A percentile compares a stretch with the other conserved stretches of the same genome.
phyloP scores from a whole-genome alignment of 2,888 invertebrate species.

The Platynereis dumerilii region DNA sequence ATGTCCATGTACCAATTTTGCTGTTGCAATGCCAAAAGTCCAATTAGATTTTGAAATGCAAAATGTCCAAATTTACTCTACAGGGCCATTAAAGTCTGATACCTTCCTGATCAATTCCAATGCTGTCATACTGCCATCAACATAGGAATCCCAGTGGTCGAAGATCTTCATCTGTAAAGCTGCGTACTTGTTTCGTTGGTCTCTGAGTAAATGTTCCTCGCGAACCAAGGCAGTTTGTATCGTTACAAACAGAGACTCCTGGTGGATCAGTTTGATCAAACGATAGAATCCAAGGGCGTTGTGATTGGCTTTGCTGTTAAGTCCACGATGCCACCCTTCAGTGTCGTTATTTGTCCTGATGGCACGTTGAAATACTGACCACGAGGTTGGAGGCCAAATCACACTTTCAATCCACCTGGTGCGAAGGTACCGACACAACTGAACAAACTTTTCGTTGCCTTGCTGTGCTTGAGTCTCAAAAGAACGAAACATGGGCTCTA shows the following conservation, averaged over 20 bases:
- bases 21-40: no score
- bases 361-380: not conserved
- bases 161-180: constrained; percentile 3
- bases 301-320: constrained; percentile 13
- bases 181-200: constrained; percentile 7
- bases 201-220: not conserved
- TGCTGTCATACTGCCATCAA: not conserved
- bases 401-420: not conserved
- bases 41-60: no score
- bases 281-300: constrained; percentile 11
- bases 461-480: no score
- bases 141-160: constrained; percentile 7
- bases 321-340: constrained; percentile 24
- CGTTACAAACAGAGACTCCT: constrained; percentile 5
- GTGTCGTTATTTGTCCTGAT: constrained; percentile 21
- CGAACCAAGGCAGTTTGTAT: constrained; percentile 8
- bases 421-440: not conserved
- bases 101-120: no score
- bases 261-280: constrained; percentile 8
- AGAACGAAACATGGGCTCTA: no score
- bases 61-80: no score
- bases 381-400: no score
- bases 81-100: no score
- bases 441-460: not conserved
- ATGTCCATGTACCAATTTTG: no score